Conservation (phyloP, 2,888 invertebrate species). For the Oasisia sp. region DNA sequence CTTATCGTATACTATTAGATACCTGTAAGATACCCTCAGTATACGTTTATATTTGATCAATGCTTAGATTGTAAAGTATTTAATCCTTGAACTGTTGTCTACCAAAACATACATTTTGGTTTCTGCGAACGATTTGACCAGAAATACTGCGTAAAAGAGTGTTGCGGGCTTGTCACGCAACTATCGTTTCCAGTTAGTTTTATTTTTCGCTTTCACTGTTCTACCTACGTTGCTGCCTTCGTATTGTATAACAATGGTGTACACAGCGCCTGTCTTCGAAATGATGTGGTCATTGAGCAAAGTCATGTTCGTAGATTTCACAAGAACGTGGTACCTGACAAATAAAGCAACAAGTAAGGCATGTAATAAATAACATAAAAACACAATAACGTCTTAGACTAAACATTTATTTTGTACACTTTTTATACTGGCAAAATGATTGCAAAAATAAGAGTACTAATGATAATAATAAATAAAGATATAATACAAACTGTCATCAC, state of each 20-base stretch:
- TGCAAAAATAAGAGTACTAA: no score
- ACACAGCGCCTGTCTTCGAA: slow-evolving; percentile 32
- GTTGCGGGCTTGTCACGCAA: background rate
- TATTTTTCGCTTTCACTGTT: background rate
- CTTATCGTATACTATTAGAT: no score
- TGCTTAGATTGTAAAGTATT: no score
- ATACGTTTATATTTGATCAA: no score
- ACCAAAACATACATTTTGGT: background rate
- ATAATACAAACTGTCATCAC: no score
- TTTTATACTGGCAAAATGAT: no score
- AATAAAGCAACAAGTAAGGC: background rate
- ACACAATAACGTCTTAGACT: background rate
- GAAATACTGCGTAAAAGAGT: no score
- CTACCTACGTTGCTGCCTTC: background rate
- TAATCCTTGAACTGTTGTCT: no score
- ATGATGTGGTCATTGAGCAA: background rate
- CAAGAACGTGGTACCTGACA: background rate
- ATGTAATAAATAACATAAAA: no score
- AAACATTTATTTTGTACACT: no score
- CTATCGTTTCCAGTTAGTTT: background rate
- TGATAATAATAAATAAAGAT: no score
- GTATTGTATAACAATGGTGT: slow-evolving; percentile 26
- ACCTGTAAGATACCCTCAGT: no score
- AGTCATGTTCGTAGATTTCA: background rate
- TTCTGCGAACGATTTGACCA: background rate